Conservation (phyloP, 2,888 invertebrate genomes). For the Napeogenes inachia region DNA sequence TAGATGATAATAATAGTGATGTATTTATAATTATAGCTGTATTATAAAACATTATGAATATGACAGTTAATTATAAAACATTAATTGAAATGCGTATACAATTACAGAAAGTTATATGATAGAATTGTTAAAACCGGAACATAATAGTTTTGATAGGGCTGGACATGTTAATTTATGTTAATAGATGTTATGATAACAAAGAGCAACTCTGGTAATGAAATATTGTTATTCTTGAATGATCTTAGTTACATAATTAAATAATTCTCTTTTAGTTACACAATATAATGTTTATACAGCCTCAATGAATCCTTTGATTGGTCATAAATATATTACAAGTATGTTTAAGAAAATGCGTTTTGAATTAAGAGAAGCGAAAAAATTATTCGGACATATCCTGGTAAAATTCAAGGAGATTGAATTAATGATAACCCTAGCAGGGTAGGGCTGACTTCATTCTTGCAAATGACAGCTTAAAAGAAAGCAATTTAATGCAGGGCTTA, state of each 20-base stretch:
- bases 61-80: constrained; percentile 41
- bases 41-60: not conserved
- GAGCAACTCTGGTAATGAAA: no score
- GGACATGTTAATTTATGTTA: not conserved
- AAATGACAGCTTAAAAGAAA: constrained; percentile 27
- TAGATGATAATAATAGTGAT: no score
- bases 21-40: not conserved
- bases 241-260: no score
- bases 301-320: no score
- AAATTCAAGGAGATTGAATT: constrained; percentile 10
- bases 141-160: constrained; percentile 1
- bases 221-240: no score
- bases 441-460: constrained; percentile 14
- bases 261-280: no score
- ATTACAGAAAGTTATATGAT: constrained; percentile 24
- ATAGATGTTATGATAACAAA: no score
- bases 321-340: no score
- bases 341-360: not conserved
- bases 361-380: not conserved
- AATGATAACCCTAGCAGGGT: constrained; percentile 12
- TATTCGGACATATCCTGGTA: constrained; percentile 7
- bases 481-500: constrained; percentile 21
- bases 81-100: constrained; percentile 40
- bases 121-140: not conserved
- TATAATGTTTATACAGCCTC: no score